A percentile compares a stretch with the other conserved stretches of the same genome.
Evolutionary conservation across 2,888 invertebrate genomes (phyloP).

Genomic region (Dromius quadrimaculatus): DNA sequence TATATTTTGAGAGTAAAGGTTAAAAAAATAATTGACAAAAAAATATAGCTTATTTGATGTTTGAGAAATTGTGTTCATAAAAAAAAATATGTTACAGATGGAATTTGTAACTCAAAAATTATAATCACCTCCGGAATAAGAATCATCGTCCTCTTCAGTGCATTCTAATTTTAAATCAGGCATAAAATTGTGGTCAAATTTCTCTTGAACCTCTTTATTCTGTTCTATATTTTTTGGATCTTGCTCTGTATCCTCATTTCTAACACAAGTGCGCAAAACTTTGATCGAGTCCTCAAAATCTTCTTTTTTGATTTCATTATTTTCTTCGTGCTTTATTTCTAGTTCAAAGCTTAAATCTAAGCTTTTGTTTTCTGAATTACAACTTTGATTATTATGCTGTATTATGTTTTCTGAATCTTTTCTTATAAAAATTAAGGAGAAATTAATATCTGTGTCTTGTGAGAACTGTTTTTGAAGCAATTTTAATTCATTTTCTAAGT

Average conservation of each 20-base stretch:
- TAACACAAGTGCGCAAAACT: background rate
- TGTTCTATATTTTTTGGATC: background rate
- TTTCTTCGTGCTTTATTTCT: background rate
- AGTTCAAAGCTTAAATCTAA: too few species aligned
- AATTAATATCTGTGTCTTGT: constrained; percentile 1
- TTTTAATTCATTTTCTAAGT: constrained; percentile 25
- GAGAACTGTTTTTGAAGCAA: constrained; percentile 6
- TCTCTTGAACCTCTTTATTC: background rate
- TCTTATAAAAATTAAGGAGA: constrained; percentile 31
- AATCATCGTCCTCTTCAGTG: constrained; percentile 43
- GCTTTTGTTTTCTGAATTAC: too few species aligned
- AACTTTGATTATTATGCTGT: too few species aligned
- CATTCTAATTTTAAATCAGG: constrained; percentile 40
- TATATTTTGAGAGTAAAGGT: too few species aligned
- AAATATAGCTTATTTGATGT: too few species aligned
- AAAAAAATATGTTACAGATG: background rate
- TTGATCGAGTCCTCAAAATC: background rate
- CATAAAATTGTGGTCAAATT: background rate
- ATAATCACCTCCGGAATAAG: constrained; percentile 31
- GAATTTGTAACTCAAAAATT: too few species aligned
- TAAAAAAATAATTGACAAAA: too few species aligned
- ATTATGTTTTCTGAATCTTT: background rate
- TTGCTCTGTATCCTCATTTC: background rate
- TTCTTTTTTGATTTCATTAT: background rate
- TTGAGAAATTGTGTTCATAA: too few species aligned